A percentile compares a stretch with the other conserved stretches of the same genome.
phyloP scores from a whole-genome alignment of 1,140 invertebrate genomes.

The Chelonus insularis region DNA sequence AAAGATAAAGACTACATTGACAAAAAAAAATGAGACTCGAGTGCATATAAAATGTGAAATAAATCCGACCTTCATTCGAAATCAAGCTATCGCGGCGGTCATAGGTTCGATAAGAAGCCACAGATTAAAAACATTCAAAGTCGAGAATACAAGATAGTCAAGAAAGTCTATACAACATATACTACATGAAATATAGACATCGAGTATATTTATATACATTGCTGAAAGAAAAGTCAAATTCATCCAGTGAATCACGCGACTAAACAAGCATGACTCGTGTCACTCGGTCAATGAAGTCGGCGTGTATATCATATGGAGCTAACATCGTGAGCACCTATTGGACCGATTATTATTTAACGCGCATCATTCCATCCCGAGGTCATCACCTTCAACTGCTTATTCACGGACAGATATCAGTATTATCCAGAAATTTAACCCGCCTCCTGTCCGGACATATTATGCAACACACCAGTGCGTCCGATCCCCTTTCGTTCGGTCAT shows the following conservation, averaged over 20 bases:
- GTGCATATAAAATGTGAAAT: too few species aligned
- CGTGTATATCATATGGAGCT: neutral
- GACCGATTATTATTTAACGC: constrained; percentile 6
- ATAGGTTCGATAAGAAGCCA: too few species aligned
- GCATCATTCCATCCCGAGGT: constrained; percentile 4
- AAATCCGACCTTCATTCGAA: too few species aligned
- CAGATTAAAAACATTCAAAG: too few species aligned
- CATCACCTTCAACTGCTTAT: neutral
- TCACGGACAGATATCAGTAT: neutral
- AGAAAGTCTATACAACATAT: too few species aligned
- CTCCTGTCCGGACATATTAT: constrained; percentile 13
- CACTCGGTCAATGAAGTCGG: constrained; percentile 15
- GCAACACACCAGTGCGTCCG: constrained; percentile 7
- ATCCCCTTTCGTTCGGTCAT: neutral
- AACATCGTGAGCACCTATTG: constrained; percentile 12
- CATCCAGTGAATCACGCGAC: neutral
- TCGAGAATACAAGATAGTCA: too few species aligned
- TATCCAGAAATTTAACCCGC: constrained; percentile 12
- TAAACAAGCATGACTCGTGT: neutral
- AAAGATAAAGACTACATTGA: too few species aligned
- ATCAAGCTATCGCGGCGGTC: too few species aligned
- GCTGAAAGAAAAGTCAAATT: neutral
- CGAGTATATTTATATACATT: too few species aligned
- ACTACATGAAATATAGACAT: neutral
- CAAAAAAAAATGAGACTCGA: too few species aligned